Evolutionary conservation across 1,140 invertebrate species (phyloP), one percentile per base, ranked within the genome.

Genomic region (Zaprionus taronus): DNA sequence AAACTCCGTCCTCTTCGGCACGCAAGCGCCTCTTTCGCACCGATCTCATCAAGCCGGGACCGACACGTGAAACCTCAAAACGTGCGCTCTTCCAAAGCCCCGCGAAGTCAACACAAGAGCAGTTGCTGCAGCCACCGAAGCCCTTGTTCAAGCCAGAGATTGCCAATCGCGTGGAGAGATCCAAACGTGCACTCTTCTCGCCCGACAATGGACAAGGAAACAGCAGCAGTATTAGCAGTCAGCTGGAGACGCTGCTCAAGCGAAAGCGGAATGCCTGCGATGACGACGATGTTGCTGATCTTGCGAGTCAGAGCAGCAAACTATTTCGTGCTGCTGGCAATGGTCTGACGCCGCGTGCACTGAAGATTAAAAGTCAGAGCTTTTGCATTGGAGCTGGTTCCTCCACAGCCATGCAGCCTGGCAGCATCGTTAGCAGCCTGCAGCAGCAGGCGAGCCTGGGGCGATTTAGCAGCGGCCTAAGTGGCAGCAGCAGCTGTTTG

Each of bases 21-120:
- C 93, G 93, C 67, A 93, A 93, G 61, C 82, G 93, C n/a, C 73
- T 92, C 2, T 84, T 60, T 60, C 80, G 91, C 61, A 83, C 72
- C 47, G 74, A 93, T 91, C 64, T 87, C 89, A 85, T 79, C 71
- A 89, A 91, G 34, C 81, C 83, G 11, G 82, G 79, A 6, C 87
- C 86, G 0, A 84, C 91, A 14, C 77, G 91, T n/a, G 92, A 93
- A 80, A 81, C 92, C n/a, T 93, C 94, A 0, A 95, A 95, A 75
- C 92, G 95, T 44, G 94, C 95, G 1, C 75, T 95, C 0, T 95
- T 95, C 75, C 95, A 95, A 90, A 95, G 95, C 84, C 95, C 95
- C n/a, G 92, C 91, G 38, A 92, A 92, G 61, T 63, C 78, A 15
- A 44, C 73, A 57, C 75, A 81, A 61, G 82, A 79, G 70, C 74